phyloP scores from a whole-genome alignment of 37 sponge, comb jelly and placozoan genomes.

The Tethya wilhelma region DNA sequence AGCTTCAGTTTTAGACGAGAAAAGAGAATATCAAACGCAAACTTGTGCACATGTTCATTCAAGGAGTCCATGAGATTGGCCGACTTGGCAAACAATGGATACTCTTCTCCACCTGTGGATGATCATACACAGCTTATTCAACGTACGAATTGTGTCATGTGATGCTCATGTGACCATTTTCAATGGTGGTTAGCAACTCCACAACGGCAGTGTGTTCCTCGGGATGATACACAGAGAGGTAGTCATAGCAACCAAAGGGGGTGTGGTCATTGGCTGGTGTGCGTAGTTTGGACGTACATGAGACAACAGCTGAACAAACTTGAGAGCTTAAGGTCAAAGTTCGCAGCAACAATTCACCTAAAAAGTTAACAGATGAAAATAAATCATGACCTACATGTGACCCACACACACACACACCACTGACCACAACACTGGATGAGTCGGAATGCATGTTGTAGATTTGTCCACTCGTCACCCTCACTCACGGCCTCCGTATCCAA shows the following conservation, averaged over 20 bases:
- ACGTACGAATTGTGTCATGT: not conserved
- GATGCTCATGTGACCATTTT: not conserved
- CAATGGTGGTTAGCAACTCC: constrained; percentile 33
- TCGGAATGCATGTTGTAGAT: constrained; percentile 68
- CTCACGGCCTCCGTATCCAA: constrained; percentile 20
- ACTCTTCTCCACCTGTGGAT: constrained; percentile 53
- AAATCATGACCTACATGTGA: not conserved
- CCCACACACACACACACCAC: not conserved
- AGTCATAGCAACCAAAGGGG: constrained; percentile 75
- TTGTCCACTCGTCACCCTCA: constrained; percentile 72
- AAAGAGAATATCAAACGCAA: constrained; percentile 86
- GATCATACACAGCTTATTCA: not conserved
- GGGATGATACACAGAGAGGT: constrained; percentile 53
- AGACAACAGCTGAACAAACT: constrained; percentile 11
- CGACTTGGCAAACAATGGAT: constrained; percentile 9
- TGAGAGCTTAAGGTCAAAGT: constrained; percentile 26
- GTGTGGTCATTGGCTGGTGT: constrained; percentile 11
- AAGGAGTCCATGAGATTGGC: constrained; percentile 44
- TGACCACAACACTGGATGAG: constrained; percentile 81
- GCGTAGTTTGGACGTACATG: constrained; percentile 1
- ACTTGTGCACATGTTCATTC: constrained; percentile 65
- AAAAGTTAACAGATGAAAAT: not conserved
- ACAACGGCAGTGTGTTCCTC: constrained; percentile 62
- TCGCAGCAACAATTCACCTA: constrained; percentile 63
- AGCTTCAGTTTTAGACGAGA: constrained; percentile 61